Evolutionary conservation across 2,797 vertebrate genomes (phyloP).

Genomic region (Sebastes matsubarae): DNA sequence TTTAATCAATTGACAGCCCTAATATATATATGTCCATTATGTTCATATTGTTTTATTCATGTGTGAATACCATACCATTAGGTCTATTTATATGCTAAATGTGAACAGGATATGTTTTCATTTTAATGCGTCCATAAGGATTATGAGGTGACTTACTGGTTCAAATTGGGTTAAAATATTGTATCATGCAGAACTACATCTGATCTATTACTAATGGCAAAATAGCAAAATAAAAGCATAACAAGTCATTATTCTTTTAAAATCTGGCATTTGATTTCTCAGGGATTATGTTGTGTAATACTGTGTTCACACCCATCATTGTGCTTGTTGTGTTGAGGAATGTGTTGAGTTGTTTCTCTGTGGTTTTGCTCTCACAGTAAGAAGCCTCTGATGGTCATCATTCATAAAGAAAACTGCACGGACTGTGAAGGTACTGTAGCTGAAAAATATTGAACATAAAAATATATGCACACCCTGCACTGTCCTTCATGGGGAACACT

Average conservation of each 20-base stretch:
- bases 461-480: background rate
- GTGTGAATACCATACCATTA: background rate
- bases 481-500: background rate
- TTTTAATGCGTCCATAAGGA: background rate
- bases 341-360: constrained; percentile 39
- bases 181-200: background rate
- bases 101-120: background rate
- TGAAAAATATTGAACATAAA: background rate
- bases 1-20: no score
- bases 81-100: background rate
- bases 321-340: constrained; percentile 44
- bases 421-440: constrained; percentile 73
- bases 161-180: background rate
- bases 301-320: constrained; percentile 31
- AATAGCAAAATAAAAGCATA: background rate
- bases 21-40: background rate
- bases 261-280: background rate
- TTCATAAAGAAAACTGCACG: constrained; percentile 73
- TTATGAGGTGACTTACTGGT: background rate
- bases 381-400: constrained; percentile 84
- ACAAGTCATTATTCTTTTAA: background rate
- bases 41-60: background rate
- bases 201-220: background rate
- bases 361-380: constrained; percentile 65
- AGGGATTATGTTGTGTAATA: background rate